Evolutionary conservation across 64 coral and sea anemone genomes (phyloP), one percentile per base, ranked within the genome.

Genomic region (Orbicella faveolata): DNA sequence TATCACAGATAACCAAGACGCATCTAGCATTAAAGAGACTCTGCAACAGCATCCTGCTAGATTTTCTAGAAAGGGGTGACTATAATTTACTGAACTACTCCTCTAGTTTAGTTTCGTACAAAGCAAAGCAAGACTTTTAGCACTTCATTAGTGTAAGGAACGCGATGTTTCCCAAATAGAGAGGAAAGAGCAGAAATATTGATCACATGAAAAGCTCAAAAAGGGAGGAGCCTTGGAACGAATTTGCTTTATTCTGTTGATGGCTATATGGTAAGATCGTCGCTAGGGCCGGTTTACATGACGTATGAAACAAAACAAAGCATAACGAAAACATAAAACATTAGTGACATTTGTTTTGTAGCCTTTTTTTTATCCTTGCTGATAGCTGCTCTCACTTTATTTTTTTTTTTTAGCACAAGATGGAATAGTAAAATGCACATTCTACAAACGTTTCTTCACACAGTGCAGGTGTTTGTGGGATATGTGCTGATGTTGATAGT

Each of bases 401-500:
- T 30, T 30, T 30, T 34, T 88, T 17, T 30, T 39, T 51, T 61
- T 17, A 75, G 74, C 53, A 19, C 33, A 77, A 77, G 21, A 77
- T 39, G 53, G 36, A 88, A 25, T 36, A 48, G 30, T 13, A 11
- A 77, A 36, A 77, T 77, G 3, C 52, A 88, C 36, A 75, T 77
- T 37, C 44, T 87, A 13, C 90, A 92, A 61, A 68, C 65, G 36
- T 30, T 80, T 66, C 83, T 92, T 18, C 84, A 92, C 77, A 6
- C 62, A 14, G 36, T 79, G 25, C 90, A 92, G 37, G 72, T 92
- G 48, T 23, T 86, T 53, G 84, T 92, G 75, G 90, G 90, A n/a
- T 92, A 92, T 26, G 34, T 88, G 62, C 61, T 92, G 48, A 92
- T 92, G 90, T 61, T 92, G 1, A 88, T 86, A 65, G 84, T 92